Evolutionary conservation across 2,888 invertebrate genomes (phyloP).

Genomic region (Drosophila lutescens): DNA sequence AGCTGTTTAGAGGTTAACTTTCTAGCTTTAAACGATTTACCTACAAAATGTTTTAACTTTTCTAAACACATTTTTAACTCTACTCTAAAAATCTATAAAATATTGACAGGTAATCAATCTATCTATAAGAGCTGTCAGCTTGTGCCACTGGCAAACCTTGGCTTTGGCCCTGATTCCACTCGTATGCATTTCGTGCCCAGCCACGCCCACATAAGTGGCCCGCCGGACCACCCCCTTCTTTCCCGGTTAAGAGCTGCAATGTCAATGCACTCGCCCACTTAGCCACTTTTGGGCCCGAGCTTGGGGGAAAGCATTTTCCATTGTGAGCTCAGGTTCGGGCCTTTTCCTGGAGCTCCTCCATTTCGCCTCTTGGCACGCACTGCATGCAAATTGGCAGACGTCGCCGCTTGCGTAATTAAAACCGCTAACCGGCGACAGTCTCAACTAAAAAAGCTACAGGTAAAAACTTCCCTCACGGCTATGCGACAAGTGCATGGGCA

Average conservation of each 20-base stretch:
- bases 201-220: conserved; percentile 22
- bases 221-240: not conserved
- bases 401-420: conserved; percentile 65
- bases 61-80: too few relatives aligned
- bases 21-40: not conserved
- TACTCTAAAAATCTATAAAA: not conserved
- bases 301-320: conserved; percentile 35
- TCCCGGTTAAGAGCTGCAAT: conserved; percentile 9
- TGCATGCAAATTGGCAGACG: conserved; percentile 62
- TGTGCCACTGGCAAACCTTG: conserved; percentile 24
- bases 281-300: conserved; percentile 30
- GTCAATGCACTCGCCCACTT: conserved; percentile 69
- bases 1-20: not conserved
- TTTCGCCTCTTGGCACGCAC: conserved; percentile 51
- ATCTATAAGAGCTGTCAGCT: conserved; percentile 5
- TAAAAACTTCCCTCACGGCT: conserved; percentile 8
- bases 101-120: conserved; percentile 1
- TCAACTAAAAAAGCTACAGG: conserved; percentile 11
- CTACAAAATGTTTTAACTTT: not conserved
- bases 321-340: conserved; percentile 33
- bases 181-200: conserved; percentile 6
- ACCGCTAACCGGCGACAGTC: conserved; percentile 31
- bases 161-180: conserved; percentile 25
- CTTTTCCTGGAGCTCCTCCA: conserved; percentile 23
- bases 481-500: conserved; percentile 28